Evolutionary conservation across 2,888 invertebrate genomes (phyloP), one percentile per base, ranked within the genome.

Genomic region (Ecdyonurus torrentis): DNA sequence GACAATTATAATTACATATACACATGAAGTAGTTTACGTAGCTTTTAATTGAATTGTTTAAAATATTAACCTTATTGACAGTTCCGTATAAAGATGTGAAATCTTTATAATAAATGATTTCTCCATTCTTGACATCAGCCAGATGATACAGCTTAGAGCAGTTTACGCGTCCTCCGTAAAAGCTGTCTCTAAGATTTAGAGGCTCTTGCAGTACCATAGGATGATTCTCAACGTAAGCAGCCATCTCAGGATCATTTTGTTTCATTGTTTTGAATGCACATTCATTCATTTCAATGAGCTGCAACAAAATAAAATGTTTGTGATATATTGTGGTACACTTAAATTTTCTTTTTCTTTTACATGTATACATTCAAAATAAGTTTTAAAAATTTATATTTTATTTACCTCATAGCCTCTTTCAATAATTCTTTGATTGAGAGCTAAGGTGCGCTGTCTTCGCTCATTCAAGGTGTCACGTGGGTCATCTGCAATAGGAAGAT

Each of bases 91-190:
- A 15, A 10, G 37, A 37, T 37, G 15, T 37, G 37, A 37, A 10
- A 15, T 37, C 59, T 23, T 59, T 23, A 18, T 59, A 59, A 7
- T 59, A 25, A 7, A 2, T 59, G 19, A 25, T 59, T 18, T 59
- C 59, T 25, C 25, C 59, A 20, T 2, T 1, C 19, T 23, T 15
- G 3, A 10, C 7, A 22, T 22, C 23, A 20, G 24, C 19, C 15
- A 50, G n/a, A 37, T n/a, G n/a, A n/a, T n/a, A n/a, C n/a, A 19
- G 19, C 15, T 61, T 52, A 3, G 25, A 3, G n/a, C 20, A 20
- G 37, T 25, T 50, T 2, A 52, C 52, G 15, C 61, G 50, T 7
- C 61, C 61, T 25, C 61, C 61, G 23, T 37, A 61, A 19, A 61
- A 61, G 10, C 25, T 22, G n/a, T 61, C 61, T 5, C 61, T 15